Evolutionary conservation across 2,888 invertebrate genomes (phyloP).

Genomic region (Drosophila peninsularis): DNA sequence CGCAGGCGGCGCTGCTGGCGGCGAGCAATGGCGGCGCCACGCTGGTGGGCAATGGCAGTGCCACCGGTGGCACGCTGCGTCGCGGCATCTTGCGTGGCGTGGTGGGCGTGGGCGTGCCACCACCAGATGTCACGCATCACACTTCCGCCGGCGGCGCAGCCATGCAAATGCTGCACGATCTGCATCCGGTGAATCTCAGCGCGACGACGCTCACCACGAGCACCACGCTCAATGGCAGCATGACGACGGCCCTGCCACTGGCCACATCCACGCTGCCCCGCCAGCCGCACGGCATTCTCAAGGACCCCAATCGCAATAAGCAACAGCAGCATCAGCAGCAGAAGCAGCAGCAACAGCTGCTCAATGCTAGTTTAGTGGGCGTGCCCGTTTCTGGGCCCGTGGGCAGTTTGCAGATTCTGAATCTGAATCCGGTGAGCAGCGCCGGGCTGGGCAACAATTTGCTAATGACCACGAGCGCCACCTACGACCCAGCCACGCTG

Average conservation of each 20-base stretch:
- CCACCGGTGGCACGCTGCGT: slow-evolving; percentile 77
- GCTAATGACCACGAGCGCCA: slow-evolving; percentile 81
- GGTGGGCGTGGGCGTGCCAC: slow-evolving; percentile 83
- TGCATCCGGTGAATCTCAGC: slow-evolving; percentile 82
- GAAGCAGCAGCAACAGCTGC: slow-evolving; percentile 86
- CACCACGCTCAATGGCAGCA: slow-evolving; percentile 82
- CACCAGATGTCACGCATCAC: slow-evolving; percentile 85
- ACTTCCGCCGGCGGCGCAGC: slow-evolving; percentile 69
- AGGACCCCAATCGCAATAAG: slow-evolving; percentile 87
- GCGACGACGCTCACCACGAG: slow-evolving; percentile 83
- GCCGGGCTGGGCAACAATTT: slow-evolving; percentile 84
- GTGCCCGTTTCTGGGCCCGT: slow-evolving; percentile 76
- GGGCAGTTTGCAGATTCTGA: slow-evolving; percentile 86
- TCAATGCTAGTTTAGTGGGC: slow-evolving; percentile 77
- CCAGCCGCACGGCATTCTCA: slow-evolving; percentile 88
- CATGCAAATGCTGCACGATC: slow-evolving; percentile 78
- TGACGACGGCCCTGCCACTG: slow-evolving; percentile 73
- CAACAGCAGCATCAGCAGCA: slow-evolving; percentile 86
- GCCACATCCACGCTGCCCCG: slow-evolving; percentile 83
- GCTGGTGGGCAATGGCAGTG: slow-evolving; percentile 70
- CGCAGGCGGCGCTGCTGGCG: slow-evolving; percentile 75
- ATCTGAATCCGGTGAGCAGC: slow-evolving; percentile 86
- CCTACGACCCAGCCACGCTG: slow-evolving; percentile 83
- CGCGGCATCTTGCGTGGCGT: slow-evolving; percentile 83
- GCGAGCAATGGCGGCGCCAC: slow-evolving; percentile 68